These are phyloP conservation scores for Chitala chitala DNA, from an alignment of 2,113 vertebrate species.

Conservation along the genomic window DNA sequence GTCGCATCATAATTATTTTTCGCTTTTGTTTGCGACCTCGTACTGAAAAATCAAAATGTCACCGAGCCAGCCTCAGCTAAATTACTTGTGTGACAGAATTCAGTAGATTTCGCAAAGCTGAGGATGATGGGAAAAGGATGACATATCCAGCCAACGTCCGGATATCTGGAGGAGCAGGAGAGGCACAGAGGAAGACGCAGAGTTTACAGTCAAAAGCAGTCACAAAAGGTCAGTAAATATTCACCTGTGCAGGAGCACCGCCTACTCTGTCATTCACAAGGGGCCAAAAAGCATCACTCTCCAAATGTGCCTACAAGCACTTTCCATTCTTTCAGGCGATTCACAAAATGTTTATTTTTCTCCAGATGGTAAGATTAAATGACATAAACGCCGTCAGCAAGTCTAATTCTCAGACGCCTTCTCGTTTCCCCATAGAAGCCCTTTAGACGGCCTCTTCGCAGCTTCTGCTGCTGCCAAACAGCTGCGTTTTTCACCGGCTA, in stretches of 20 bases:
- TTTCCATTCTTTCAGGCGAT: not conserved
- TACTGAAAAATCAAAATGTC: not conserved
- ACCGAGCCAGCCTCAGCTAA: not conserved
- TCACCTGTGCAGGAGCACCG: not conserved
- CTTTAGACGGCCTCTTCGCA: constrained; percentile 70
- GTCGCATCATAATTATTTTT: not conserved
- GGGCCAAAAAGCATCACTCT: not conserved
- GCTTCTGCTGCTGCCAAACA: constrained; percentile 73
- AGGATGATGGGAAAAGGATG: not conserved
- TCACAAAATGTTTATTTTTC: constrained; percentile 31
- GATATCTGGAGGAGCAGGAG: not conserved
- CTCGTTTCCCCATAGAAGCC: constrained; percentile 40
- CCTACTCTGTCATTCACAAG: not conserved
- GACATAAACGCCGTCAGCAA: constrained; percentile 80
- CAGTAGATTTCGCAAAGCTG: not conserved
- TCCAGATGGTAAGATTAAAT: constrained; percentile 86
- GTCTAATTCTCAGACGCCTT: constrained; percentile 71
- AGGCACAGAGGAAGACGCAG: not conserved
- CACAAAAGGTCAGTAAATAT: constrained; percentile 6
- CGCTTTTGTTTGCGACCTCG: not conserved
- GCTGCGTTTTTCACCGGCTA: constrained; percentile 59
- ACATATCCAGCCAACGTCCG: not conserved
- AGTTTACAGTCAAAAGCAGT: not conserved
- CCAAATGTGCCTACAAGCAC: constrained; percentile 11
- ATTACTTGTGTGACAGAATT: not conserved